Conservation (phyloP, 2,888 invertebrate genomes). For the Acronicta aceris region DNA sequence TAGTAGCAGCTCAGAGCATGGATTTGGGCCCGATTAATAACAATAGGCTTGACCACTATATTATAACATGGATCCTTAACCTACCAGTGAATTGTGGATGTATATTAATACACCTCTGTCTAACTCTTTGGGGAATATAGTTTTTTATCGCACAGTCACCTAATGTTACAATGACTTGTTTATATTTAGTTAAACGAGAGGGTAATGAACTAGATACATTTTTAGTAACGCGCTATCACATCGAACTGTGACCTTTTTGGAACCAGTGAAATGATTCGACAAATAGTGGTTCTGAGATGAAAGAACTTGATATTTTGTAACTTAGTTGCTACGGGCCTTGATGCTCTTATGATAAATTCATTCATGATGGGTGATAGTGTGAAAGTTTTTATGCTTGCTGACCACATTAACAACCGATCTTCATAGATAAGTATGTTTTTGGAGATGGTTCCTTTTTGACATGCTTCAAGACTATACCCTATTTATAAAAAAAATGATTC, state of each 20-base stretch:
- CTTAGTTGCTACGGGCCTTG: neutral
- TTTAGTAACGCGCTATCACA: slow-evolving; percentile 31
- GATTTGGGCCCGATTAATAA: too few species aligned
- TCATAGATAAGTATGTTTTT: neutral
- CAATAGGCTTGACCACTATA: too few species aligned
- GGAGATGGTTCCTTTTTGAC: neutral
- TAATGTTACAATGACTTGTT: slow-evolving; percentile 33
- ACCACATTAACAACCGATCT: neutral
- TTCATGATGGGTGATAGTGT: too few species aligned
- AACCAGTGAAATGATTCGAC: slow-evolving; percentile 10
- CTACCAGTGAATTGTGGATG: too few species aligned
- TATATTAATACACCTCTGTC: too few species aligned
- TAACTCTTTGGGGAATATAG: slow-evolving; percentile 25
- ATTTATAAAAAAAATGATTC: too few species aligned
- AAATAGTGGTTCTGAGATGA: slow-evolving; percentile 10
- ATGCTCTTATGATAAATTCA: too few species aligned
- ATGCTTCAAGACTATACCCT: too few species aligned
- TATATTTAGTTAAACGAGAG: slow-evolving; percentile 24
- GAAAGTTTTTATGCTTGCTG: neutral
- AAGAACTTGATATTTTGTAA: neutral
- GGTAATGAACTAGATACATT: slow-evolving; percentile 34
- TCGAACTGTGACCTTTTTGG: slow-evolving; percentile 41
- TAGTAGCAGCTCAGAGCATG: too few species aligned
- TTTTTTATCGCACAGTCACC: slow-evolving; percentile 15
- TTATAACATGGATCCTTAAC: too few species aligned